Evolutionary conservation across 1,140 invertebrate species (phyloP), one percentile per base, ranked within the genome.

Genomic region (Oncopeltus fasciatus): DNA sequence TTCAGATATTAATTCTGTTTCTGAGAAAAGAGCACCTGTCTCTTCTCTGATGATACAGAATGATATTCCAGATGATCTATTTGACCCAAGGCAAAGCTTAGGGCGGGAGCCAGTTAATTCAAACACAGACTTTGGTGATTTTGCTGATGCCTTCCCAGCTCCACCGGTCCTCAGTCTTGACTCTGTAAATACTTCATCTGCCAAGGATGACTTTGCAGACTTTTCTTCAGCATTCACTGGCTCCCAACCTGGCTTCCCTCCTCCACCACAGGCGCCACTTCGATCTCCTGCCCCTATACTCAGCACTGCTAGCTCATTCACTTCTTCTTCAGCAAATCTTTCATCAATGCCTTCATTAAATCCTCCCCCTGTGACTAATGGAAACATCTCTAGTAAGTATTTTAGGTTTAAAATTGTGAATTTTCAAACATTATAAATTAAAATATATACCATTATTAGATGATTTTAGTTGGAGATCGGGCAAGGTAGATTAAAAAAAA

Each of bases 51-150:
- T n/a, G n/a, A n/a, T n/a, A n/a, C n/a, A n/a, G n/a, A n/a, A n/a
- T n/a, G n/a, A n/a, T n/a, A n/a, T n/a, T n/a, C n/a, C n/a, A 33
- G 72, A 70, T 28, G 75, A 79, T 64, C 76, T 81, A 64, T 82
- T 82, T 59, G 75, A 81, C 73, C 78, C 79, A 1, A 67, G 79
- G 53, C 26, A 57, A 33, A 27, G 2, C 21, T 18, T 53, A 1
- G 49, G 26, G 20, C 8, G 4, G 18, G 18, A 20, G 12, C 49
- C 44, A 4, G 16, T 3, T 71, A 76, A 72, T 74, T 67, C 67
- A 71, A 60, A 70, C 72, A 76, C 76, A 47, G 86, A 89, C 51
- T 90, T 92, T 74, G 87, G 87, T 0, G 88, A 92, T 73, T 94
- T 93, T 73, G 76, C 82, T 20, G 79, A 81, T 62, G 88, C 85